Conservation (phyloP, 2,113 vertebrate species). For the Quiscalus mexicanus region DNA sequence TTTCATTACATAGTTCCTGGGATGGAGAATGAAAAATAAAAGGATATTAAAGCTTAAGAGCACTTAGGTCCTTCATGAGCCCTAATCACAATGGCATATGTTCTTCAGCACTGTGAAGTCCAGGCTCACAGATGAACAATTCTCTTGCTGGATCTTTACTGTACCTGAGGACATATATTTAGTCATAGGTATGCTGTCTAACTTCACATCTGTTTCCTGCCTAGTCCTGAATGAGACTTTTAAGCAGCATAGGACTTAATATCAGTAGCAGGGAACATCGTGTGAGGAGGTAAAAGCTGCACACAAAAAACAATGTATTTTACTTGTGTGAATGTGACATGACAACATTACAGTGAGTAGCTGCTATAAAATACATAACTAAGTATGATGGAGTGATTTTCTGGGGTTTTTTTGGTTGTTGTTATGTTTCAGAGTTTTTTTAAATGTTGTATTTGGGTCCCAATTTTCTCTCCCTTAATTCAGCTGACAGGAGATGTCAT, state of each 20-base stretch:
- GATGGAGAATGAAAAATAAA: background rate
- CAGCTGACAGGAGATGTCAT: background rate
- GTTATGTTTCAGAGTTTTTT: background rate
- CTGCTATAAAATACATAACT: background rate
- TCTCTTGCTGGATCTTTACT: background rate
- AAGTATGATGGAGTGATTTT: background rate
- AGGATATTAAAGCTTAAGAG: background rate
- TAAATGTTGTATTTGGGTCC: background rate
- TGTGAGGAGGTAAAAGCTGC: background rate
- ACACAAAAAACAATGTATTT: background rate
- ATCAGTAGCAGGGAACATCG: background rate
- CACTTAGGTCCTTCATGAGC: background rate
- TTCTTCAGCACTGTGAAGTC: background rate
- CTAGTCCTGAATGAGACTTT: background rate
- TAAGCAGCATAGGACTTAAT: background rate
- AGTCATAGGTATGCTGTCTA: background rate
- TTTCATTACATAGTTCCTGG: background rate
- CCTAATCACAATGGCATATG: background rate
- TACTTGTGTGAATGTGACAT: background rate
- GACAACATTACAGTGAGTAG: background rate
- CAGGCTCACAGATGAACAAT: background rate
- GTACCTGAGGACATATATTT: background rate
- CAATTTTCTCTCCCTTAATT: background rate
- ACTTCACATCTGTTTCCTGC: background rate
- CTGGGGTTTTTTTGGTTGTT: background rate